These are phyloP conservation scores for Uloborus plumipes DNA, from an alignment of 2,888 invertebrate species.

Conservation along the genomic window DNA sequence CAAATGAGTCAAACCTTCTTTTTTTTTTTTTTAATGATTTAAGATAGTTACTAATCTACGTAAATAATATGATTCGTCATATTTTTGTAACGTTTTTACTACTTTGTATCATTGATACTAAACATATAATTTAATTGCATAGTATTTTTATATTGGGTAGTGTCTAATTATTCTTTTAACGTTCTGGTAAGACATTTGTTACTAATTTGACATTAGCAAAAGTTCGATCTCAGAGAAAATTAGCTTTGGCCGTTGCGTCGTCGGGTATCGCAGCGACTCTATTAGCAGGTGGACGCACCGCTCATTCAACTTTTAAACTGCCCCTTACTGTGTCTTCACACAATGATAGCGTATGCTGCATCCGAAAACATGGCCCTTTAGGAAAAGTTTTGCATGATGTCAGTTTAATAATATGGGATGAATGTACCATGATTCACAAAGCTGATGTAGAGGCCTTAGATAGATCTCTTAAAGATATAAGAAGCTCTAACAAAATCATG, in stretches of 20 bases:
- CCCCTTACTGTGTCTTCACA: background rate
- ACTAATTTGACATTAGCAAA: too few relatives aligned
- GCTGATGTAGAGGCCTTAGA: background rate
- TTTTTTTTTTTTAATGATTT: too few relatives aligned
- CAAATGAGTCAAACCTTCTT: too few relatives aligned
- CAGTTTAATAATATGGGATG: background rate
- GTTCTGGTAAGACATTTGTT: too few relatives aligned
- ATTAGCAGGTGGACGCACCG: background rate
- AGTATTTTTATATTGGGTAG: too few relatives aligned
- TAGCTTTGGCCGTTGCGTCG: background rate
- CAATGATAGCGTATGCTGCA: background rate
- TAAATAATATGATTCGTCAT: too few relatives aligned
- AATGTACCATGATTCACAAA: background rate
- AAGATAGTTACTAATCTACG: too few relatives aligned
- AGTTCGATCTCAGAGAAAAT: too few relatives aligned
- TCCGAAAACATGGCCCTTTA: background rate
- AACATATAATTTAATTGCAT: too few relatives aligned
- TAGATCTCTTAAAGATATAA: background rate
- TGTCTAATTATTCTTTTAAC: too few relatives aligned
- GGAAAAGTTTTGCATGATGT: background rate
- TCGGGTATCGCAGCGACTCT: background rate
- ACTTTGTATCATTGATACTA: too few relatives aligned
- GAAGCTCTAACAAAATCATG: background rate
- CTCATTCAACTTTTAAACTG: background rate
- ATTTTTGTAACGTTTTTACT: too few relatives aligned